Evolutionary conservation across 2,113 vertebrate genomes (phyloP).

Genomic region (Colaptes auratus): DNA sequence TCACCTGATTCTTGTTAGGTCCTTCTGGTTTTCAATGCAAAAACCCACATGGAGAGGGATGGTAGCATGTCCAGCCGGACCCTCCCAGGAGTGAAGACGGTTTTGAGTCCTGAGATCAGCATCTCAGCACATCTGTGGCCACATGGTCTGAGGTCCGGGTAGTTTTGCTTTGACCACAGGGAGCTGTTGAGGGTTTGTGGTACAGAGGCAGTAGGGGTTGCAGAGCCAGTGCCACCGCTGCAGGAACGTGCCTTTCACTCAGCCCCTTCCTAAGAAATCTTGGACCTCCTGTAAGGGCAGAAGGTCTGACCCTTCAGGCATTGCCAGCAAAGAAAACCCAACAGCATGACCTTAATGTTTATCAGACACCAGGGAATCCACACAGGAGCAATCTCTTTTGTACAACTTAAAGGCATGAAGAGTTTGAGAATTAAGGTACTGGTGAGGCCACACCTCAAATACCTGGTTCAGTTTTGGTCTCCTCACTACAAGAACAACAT

Average conservation of each 20-base stretch:
- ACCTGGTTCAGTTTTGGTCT: not conserved
- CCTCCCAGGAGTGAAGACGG: not conserved
- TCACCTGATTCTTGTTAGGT: not conserved
- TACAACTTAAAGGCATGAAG: not conserved
- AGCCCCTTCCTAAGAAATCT: not conserved
- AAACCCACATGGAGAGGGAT: not conserved
- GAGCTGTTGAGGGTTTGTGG: not conserved
- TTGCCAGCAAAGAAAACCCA: not conserved
- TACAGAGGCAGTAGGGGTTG: not conserved
- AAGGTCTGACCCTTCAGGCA: not conserved
- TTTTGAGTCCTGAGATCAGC: not conserved
- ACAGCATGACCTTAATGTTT: not conserved
- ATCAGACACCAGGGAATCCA: not conserved
- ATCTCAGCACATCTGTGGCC: not conserved
- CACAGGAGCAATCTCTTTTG: not conserved
- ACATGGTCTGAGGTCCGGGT: not conserved
- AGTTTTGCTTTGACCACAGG: not conserved
- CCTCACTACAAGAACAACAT: too few species aligned
- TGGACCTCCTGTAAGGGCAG: not conserved
- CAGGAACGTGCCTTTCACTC: not conserved
- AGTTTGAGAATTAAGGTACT: not conserved
- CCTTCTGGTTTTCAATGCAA: not conserved
- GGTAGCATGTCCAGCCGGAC: not conserved
- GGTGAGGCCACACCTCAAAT: not conserved
- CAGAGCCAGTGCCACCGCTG: not conserved